Base-by-base conservation (phyloP, 2,888 invertebrate species). In the Drosophila recens region DNA sequence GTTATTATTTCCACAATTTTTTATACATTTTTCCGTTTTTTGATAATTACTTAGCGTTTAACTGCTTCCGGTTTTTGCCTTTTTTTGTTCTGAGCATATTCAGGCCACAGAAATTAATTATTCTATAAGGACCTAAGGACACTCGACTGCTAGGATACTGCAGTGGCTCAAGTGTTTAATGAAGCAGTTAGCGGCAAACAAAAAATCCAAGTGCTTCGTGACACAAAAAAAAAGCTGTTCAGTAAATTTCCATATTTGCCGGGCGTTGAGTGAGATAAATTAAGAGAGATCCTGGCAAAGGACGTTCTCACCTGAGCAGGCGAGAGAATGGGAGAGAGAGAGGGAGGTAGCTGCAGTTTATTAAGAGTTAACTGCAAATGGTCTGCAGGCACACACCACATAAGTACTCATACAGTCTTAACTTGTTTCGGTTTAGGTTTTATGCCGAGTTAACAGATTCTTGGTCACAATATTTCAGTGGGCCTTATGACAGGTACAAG, bases 401-500 rank as follows among this genome's bases (percentile, higher is more conserved):
- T 23, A 4, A 23, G 23, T 9, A 20, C 5, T n/a, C 20, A 49
- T 13, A 51, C n/a, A 23, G 20, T 34, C 57, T 42, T 23, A 34
- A 57, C 52, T 45, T 53, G 54, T n/a, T 56, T 58, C 30, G 30
- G 54, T 59, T 48, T 58, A 43, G 42, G 45, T 15, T 54, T n/a
- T 11, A 11, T 57, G 59, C 51, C 68, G 42, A 54, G 43, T 52
- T 63, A 62, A 52, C 45, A 67, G 79, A 76, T 73, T 76, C 74
- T 54, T 45, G 45, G 59, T 27, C 56, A 77, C 87, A 87, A 84
- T 82, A 87, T 87, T 84, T 89, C 75, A 87, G 88, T 82, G 86
- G 86, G 69, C 70, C 88, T 88, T 82, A 82, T 89, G 83, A 84
- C 83, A 84, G 90, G 69, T 89, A 84, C 89, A 84, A 73, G 89